Evolutionary conservation across 2,113 vertebrate genomes (phyloP), one percentile per base, ranked within the genome.

Genomic region (Python bivittatus): DNA sequence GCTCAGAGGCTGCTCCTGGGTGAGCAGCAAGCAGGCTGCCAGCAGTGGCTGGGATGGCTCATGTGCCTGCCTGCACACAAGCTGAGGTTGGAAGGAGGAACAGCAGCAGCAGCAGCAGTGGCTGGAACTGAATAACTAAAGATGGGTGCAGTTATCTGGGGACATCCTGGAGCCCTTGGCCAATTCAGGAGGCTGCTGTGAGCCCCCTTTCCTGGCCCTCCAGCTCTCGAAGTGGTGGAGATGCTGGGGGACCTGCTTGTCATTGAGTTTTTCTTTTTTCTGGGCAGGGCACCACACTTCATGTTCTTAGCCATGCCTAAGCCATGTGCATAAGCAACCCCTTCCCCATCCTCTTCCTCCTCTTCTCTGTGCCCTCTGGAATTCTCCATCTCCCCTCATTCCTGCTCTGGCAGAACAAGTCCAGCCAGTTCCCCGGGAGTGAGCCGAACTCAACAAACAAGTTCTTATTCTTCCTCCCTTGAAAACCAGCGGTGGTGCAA

Each of bases 401-500:
- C 84, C 61, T 60, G 68, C 58, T 79, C 42, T 84, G 11, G 72
- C 11, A 88, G 87, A 97, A 94, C 96, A 54, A 94, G 96, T 93
- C 88, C 79, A 88, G 93, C 95, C 86, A 64, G 95, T 96, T 94
- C 15, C 33, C 48, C 90, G 10, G 29, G 84, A 64, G 52, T 27
- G 38, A 33, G 9, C 58, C 88, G 60, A 38, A 83, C 86, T 0
- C 29, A 88, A 84, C 83, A 87, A 86, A 53, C 6, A 6, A 33
- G 85, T 60, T 48, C 48, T 27, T n/a, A 54, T 89, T 48, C 88
- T 88, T 4, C 27, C 25, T 48, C 23, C 11, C 4, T 61, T 54
- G 68, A 54, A 2, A 29, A 6, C 52, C 38, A 72, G 68, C 25
- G 83, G 44, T 44, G 25, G 3, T n/a, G 29, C 25, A 60, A 52